Evolutionary conservation across 2,888 invertebrate genomes (phyloP).

Genomic region (Nomada lathburiana): DNA sequence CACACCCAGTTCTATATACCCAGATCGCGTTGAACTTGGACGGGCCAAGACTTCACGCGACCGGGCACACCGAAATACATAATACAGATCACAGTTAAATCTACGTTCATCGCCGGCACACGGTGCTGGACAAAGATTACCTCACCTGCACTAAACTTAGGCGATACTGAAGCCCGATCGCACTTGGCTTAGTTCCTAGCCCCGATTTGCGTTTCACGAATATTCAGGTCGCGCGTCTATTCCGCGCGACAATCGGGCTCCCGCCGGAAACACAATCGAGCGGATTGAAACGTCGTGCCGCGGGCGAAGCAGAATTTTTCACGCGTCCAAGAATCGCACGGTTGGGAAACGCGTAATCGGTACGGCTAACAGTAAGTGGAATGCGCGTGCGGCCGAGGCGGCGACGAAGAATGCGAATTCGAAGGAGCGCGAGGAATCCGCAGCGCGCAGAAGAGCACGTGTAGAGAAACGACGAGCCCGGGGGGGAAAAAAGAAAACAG

Average conservation of each 20-base stretch:
- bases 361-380: conserved; percentile 64
- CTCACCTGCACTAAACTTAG: conserved; percentile 29
- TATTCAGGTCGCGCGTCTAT: background rate
- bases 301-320: background rate
- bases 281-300: background rate
- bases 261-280: background rate
- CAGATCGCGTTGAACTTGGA: conserved; percentile 17
- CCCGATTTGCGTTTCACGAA: background rate
- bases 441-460: background rate
- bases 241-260: no score
- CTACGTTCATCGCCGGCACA: conserved; percentile 23
- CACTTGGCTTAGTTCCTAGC: conserved; percentile 42
- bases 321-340: background rate
- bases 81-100: conserved; percentile 27
- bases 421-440: conserved; percentile 57
- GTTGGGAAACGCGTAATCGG: conserved; percentile 53
- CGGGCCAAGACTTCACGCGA: background rate
- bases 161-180: conserved; percentile 16
- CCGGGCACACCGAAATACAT: conserved; percentile 9
- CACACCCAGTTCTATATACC: background rate
- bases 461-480: background rate
- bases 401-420: conserved; percentile 64
- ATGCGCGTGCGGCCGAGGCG: conserved; percentile 54
- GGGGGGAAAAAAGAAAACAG: background rate
- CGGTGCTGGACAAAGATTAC: conserved; percentile 41